phyloP scores from a whole-genome alignment of 2,797 vertebrate genomes.

The Cichlasoma orientale region DNA sequence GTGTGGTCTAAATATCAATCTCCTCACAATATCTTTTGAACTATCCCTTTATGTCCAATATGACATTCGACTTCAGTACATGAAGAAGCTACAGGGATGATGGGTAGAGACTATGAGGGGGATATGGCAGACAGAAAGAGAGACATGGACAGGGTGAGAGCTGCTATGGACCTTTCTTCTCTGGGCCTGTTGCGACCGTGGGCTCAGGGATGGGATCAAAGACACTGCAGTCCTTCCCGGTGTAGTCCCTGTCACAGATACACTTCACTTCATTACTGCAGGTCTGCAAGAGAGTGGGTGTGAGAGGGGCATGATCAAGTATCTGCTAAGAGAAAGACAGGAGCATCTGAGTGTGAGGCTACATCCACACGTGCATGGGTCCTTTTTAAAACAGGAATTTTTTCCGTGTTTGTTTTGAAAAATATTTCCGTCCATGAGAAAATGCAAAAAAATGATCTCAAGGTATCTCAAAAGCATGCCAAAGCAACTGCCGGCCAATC shows the following conservation, averaged over 20 bases:
- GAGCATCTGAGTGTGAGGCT: neutral
- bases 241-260: conserved; percentile 93
- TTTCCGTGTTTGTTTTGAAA: no score
- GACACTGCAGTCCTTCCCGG: conserved; percentile 94
- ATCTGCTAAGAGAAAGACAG: neutral
- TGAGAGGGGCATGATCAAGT: neutral
- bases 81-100: conserved; percentile 51
- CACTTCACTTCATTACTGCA: conserved; percentile 96
- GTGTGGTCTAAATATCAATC: conserved; percentile 6
- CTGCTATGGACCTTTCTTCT: conserved; percentile 86
- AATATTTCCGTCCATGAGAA: no score
- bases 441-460: no score
- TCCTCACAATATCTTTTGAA: conserved; percentile 27
- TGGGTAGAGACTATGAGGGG: conserved; percentile 58
- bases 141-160: conserved; percentile 27
- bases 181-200: conserved; percentile 80
- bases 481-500: neutral
- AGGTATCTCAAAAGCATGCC: no score
- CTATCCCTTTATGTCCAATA: conserved; percentile 1
- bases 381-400: no score
- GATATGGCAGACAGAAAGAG: conserved; percentile 41
- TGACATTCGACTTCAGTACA: conserved; percentile 1
- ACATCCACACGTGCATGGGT: no score
- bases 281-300: conserved; percentile 71
- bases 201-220: conserved; percentile 90